These are phyloP conservation scores for Lordiphosa stackelbergi DNA, from an alignment of 1,140 invertebrate genomes.

Conservation along the genomic window DNA sequence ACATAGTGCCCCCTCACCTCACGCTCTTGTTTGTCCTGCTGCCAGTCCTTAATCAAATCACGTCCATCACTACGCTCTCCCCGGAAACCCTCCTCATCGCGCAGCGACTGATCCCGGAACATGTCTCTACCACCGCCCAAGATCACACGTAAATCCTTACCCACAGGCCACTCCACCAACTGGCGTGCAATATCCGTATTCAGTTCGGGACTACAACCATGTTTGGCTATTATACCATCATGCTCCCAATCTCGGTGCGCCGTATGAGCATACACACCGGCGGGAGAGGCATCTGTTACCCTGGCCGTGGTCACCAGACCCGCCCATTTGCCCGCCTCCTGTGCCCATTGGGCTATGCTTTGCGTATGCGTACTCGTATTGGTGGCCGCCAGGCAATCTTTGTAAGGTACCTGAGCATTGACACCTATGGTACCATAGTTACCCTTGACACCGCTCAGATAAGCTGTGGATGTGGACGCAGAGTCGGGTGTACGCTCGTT, in stretches of 20 bases:
- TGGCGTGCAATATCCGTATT: constrained; percentile 85
- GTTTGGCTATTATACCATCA: constrained; percentile 79
- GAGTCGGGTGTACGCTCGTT: constrained; percentile 87
- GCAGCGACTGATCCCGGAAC: constrained; percentile 80
- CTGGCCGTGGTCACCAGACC: constrained; percentile 88
- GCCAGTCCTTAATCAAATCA: constrained; percentile 84
- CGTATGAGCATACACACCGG: constrained; percentile 88
- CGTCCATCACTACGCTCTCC: constrained; percentile 80
- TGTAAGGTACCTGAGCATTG: constrained; percentile 80
- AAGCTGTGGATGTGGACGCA: constrained; percentile 87
- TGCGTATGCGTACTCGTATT: constrained; percentile 79
- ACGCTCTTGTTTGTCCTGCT: constrained; percentile 79
- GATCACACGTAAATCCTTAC: constrained; percentile 81
- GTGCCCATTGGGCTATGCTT: constrained; percentile 83
- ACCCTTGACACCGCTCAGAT: constrained; percentile 88
- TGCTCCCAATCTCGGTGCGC: constrained; percentile 87
- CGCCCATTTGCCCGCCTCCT: constrained; percentile 83
- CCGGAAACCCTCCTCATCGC: constrained; percentile 82
- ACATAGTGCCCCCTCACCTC: constrained; percentile 81
- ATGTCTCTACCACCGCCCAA: constrained; percentile 86
- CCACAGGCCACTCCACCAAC: constrained; percentile 83
- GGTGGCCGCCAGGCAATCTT: constrained; percentile 78
- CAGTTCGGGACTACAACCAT: constrained; percentile 56
- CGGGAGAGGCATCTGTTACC: constrained; percentile 89
- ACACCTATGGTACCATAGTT: constrained; percentile 87